phyloP scores from a whole-genome alignment of 64 coral and sea anemone genomes.

The Catalaphyllia jardinei region DNA sequence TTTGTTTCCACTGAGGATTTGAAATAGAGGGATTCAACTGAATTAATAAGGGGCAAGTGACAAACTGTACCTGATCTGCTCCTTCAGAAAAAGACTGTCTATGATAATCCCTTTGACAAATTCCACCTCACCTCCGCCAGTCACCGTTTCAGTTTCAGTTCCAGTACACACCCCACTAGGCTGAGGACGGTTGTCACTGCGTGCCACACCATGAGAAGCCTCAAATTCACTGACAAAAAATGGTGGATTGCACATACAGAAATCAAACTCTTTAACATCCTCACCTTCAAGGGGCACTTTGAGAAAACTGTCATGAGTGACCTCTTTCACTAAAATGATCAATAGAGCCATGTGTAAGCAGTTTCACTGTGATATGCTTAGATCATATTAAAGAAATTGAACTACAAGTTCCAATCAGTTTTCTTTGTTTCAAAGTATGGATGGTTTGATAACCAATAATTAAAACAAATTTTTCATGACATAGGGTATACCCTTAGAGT shows the following conservation, averaged over 20 bases:
- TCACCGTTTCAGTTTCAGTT: constrained; percentile 80
- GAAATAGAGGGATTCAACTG: too few species aligned
- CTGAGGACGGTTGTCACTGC: constrained; percentile 76
- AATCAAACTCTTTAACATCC: constrained; percentile 48
- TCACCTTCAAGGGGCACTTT: constrained; percentile 59
- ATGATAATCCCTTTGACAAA: constrained; percentile 93
- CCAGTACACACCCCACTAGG: constrained; percentile 90
- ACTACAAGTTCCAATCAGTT: too few species aligned
- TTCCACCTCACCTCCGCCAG: constrained; percentile 86
- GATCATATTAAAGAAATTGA: too few species aligned
- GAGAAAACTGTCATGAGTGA: constrained; percentile 60
- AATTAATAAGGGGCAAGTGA: background rate
- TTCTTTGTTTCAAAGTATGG: too few species aligned
- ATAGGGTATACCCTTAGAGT: too few species aligned
- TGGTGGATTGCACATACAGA: constrained; percentile 99
- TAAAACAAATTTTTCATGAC: too few species aligned
- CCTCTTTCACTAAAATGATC: constrained; percentile 67
- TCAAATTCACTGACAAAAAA: constrained; percentile 88
- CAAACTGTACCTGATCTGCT: constrained; percentile 69
- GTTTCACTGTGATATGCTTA: background rate
- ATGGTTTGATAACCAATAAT: too few species aligned
- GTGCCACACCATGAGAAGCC: constrained; percentile 50
- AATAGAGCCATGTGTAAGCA: background rate
- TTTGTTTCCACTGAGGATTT: too few species aligned
- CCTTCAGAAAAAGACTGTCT: constrained; percentile 81